These are phyloP conservation scores for Protobothrops flavoviridis DNA, from an alignment of 2,113 vertebrate genomes.

Conservation along the genomic window DNA sequence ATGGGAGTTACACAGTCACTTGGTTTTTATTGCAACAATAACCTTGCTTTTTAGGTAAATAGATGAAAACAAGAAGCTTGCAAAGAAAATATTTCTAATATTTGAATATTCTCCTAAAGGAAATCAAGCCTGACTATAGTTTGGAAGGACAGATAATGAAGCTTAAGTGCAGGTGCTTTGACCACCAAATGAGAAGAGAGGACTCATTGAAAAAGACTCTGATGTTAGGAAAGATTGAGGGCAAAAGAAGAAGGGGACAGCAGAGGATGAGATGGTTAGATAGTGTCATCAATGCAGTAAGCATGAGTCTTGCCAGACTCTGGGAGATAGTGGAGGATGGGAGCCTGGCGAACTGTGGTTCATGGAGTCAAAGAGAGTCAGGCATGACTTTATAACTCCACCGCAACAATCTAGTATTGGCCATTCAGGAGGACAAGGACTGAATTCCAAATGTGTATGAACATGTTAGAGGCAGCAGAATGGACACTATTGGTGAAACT, in stretches of 20 bases:
- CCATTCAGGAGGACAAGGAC: background rate
- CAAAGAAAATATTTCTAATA: background rate
- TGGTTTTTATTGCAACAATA: conserved; percentile 7
- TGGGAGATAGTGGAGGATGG: too few relatives aligned
- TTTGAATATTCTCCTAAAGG: background rate
- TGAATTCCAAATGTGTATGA: background rate
- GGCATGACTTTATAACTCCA: background rate
- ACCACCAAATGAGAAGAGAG: background rate
- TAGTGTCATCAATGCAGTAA: background rate
- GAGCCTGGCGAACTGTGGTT: background rate
- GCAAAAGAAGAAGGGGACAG: background rate
- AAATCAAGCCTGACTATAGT: background rate
- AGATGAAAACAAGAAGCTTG: conserved; percentile 29
- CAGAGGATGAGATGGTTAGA: background rate
- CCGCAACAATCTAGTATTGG: background rate
- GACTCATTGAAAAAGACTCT: background rate
- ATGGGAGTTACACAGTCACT: background rate
- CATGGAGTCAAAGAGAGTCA: background rate
- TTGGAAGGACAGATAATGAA: background rate
- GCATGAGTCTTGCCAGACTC: background rate
- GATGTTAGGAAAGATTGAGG: background rate
- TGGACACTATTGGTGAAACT: background rate
- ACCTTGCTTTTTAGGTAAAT: conserved; percentile 5
- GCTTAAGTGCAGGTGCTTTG: background rate
- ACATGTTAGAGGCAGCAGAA: background rate